Evolutionary conservation across 2,797 vertebrate species (phyloP).

Genomic region (Gallinago stenura): DNA sequence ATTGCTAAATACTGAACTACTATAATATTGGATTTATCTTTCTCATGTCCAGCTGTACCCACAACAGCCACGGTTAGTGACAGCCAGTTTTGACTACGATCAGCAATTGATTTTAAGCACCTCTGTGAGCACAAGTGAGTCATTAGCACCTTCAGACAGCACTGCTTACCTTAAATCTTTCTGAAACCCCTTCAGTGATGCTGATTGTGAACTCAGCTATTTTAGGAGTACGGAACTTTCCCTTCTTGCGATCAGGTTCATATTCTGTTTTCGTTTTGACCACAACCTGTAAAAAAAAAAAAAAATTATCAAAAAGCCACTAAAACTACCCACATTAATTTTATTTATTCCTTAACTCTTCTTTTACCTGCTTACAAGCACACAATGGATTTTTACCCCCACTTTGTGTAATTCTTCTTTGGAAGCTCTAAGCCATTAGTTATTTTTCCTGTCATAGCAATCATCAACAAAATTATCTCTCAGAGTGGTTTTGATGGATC

Average conservation of each 20-base stretch:
- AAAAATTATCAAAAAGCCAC: neutral
- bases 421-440: neutral
- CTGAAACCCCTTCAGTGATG: constrained; percentile 92
- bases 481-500: neutral
- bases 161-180: constrained; percentile 92
- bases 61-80: neutral
- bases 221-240: constrained; percentile 88
- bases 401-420: neutral
- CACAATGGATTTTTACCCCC: neutral
- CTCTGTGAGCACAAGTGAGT: neutral
- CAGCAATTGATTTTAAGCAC: neutral
- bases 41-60: neutral
- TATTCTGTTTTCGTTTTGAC: constrained; percentile 96
- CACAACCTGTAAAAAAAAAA: constrained; percentile 84
- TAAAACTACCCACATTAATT: neutral
- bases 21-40: neutral
- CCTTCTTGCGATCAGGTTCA: constrained; percentile 90
- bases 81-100: neutral
- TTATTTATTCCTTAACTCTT: neutral
- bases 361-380: neutral
- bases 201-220: constrained; percentile 95
- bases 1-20: neutral
- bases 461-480: neutral
- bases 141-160: neutral
- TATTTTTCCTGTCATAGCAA: neutral